Evolutionary conservation across 2,113 vertebrate genomes (phyloP).

Genomic region (Nothoprocta pentlandii): DNA sequence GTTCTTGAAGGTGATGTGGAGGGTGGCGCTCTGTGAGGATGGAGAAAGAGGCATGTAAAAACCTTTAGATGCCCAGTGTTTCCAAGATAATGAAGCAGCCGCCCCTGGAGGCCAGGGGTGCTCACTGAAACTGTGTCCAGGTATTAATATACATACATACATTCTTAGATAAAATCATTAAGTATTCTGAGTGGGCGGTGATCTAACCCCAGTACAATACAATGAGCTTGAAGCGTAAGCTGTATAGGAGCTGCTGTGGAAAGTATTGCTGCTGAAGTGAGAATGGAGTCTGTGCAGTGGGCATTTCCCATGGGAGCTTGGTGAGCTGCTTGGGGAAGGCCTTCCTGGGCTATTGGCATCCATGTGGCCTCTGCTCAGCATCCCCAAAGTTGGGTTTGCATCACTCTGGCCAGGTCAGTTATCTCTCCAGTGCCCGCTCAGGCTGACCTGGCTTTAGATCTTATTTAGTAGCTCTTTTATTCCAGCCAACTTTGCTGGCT

Average conservation of each 20-base stretch:
- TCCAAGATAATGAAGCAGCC: not conserved
- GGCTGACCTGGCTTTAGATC: not conserved
- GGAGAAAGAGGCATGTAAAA: not conserved
- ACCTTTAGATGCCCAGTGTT: not conserved
- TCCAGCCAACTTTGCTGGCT: constrained; percentile 3
- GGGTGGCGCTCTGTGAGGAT: not conserved
- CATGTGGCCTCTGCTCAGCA: not conserved
- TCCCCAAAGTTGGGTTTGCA: not conserved
- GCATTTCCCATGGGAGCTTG: not conserved
- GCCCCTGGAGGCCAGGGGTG: not conserved
- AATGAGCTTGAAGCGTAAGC: not conserved
- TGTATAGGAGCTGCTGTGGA: not conserved
- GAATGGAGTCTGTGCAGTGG: not conserved
- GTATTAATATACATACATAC: not conserved
- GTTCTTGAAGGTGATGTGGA: not conserved
- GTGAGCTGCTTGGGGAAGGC: not conserved
- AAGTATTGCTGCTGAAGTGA: not conserved
- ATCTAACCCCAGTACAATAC: accelerated
- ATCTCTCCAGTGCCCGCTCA: not conserved
- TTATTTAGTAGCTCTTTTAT: constrained; percentile 1
- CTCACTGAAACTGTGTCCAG: not conserved
- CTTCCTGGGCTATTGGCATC: not conserved
- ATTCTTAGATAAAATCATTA: not conserved
- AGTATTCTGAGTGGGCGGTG: not conserved
- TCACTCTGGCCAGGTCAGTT: not conserved